Base-by-base conservation (phyloP, 1,140 invertebrate species). In the Idris sp. region DNA sequence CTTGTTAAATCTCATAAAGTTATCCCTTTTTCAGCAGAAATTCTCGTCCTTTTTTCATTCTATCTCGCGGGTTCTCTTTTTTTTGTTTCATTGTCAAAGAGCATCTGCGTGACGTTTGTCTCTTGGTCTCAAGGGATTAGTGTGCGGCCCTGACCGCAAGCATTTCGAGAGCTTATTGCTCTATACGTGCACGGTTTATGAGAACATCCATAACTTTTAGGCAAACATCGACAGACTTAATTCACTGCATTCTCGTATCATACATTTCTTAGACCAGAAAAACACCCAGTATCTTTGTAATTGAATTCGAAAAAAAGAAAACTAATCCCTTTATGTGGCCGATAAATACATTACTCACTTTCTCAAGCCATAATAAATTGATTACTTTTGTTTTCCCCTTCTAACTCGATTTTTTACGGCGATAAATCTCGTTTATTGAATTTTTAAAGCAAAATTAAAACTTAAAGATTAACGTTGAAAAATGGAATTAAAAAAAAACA, bases 51-150 rank as follows among this genome's bases (percentile, higher is more conserved):
- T n/a, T n/a, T n/a, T n/a, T n/a, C n/a, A n/a, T n/a, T n/a, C n/a
- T n/a, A n/a, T n/a, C 53, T 51, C 35, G 18, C 43, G 28, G 25
- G n/a, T n/a, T n/a, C n/a, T n/a, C 25, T 4, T 16, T 43, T 67
- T 67, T 56, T 67, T 38, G 31, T 11, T 48, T 64, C 25, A 40
- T 58, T 58, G 64, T 68, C 53, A 68, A 68, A 58, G 43, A 68
- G 26, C 33, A 35, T 58, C 44, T 53, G 58, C 43, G 64, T 41
- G 64, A 56, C 43, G 35, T 49, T 67, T 56, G 35, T 35, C 22
- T 4, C 51, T 33, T 36, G 41, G 48, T 51, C 41, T 6, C 62
- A 0, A 18, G 51, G 28, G 64, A 68, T 43, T 49, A 40, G 14
- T 26, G 35, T 19, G 51, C 28, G 51, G 44, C 44, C 53, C 53